phyloP scores from a whole-genome alignment of 2,888 invertebrate species.

The Oeneis ivallda region DNA sequence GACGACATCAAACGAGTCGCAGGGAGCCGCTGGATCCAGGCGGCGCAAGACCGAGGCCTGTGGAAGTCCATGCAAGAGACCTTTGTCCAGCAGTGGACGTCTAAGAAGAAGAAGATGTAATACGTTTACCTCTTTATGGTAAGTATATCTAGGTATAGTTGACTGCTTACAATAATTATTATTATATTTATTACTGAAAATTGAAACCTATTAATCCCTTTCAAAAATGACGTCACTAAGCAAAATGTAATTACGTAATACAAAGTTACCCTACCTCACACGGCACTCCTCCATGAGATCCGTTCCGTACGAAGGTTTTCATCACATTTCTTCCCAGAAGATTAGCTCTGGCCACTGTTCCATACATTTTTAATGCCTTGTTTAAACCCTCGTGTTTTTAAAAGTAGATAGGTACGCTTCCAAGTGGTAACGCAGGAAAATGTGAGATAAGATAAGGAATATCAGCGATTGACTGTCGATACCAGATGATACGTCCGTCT shows the following conservation, averaged over 20 bases:
- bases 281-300: conserved; percentile 68
- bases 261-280: conserved; percentile 61
- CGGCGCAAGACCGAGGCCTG: too few relatives aligned
- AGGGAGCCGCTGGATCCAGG: too few relatives aligned
- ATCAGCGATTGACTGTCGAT: conserved; percentile 52
- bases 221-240: not conserved
- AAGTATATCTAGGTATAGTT: too few relatives aligned
- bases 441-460: conserved; percentile 62
- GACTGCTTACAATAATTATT: too few relatives aligned
- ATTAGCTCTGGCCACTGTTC: conserved; percentile 65
- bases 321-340: conserved; percentile 66
- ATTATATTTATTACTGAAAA: too few relatives aligned
- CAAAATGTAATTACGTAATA: conserved; percentile 55
- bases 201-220: not conserved
- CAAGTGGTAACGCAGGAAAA: conserved; percentile 31
- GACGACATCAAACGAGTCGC: too few relatives aligned
- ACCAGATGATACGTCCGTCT: conserved; percentile 47
- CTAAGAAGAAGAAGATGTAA: too few relatives aligned
- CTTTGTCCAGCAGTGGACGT: too few relatives aligned
- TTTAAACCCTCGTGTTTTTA: conserved; percentile 19
- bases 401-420: conserved; percentile 13
- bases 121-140: too few relatives aligned
- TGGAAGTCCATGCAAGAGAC: too few relatives aligned
- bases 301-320: conserved; percentile 63
- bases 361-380: conserved; percentile 59